Conservation (phyloP, 2,888 invertebrate genomes). For the Frankliniella fusca region DNA sequence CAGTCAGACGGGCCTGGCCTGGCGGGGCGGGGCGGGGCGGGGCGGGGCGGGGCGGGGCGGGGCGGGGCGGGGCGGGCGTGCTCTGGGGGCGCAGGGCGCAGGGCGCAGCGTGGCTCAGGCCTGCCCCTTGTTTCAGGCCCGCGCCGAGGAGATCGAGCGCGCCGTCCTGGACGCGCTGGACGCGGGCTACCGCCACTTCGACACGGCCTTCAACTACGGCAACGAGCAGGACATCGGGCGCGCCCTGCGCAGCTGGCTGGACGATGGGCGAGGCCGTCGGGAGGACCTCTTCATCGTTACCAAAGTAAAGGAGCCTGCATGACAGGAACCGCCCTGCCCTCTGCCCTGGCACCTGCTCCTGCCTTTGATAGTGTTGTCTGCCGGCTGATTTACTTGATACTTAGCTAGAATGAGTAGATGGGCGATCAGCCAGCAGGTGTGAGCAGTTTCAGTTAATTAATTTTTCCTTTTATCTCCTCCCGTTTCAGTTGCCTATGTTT, state of each 20-base stretch:
- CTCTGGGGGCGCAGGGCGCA: too few relatives aligned
- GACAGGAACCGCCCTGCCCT: not conserved
- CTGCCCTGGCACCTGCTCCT: too few relatives aligned
- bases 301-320: constrained; percentile 56
- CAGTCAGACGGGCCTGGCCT: too few relatives aligned
- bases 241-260: constrained; percentile 62
- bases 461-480: not conserved
- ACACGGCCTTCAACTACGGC: constrained; percentile 51
- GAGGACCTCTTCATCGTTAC: constrained; percentile 74
- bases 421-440: not conserved
- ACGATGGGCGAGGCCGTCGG: constrained; percentile 59
- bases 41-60: too few relatives aligned
- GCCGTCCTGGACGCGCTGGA: constrained; percentile 63
- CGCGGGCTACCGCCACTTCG: constrained; percentile 44
- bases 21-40: too few relatives aligned
- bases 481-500: constrained; percentile 60
- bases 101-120: too few relatives aligned
- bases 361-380: too few relatives aligned
- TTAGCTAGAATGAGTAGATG: not conserved
- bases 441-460: not conserved
- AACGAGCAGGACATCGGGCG: constrained; percentile 72
- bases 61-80: too few relatives aligned
- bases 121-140: constrained; percentile 51
- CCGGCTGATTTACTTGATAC: too few relatives aligned
- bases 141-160: constrained; percentile 59